These are phyloP conservation scores for Quadroppia sp. DNA, from an alignment of 2,888 invertebrate species.

Conservation along the genomic window DNA sequence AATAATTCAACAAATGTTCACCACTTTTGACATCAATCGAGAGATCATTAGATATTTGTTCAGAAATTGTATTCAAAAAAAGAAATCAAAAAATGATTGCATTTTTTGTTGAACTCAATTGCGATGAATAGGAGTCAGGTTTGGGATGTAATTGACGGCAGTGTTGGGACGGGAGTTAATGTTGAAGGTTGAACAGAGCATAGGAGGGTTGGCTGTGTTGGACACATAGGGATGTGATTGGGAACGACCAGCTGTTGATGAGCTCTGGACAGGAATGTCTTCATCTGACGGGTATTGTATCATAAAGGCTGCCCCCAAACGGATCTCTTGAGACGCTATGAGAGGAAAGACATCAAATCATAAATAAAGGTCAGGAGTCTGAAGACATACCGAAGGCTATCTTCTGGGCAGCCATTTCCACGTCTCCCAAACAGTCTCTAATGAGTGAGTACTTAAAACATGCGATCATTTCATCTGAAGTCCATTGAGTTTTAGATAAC, in stretches of 20 bases:
- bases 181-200: not conserved
- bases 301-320: not conserved
- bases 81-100: no score
- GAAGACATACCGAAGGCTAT: not conserved
- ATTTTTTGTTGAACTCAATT: not conserved
- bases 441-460: not conserved
- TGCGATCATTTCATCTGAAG: conserved; percentile 18
- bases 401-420: not conserved
- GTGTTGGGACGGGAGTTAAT: not conserved
- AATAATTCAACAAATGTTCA: not conserved
- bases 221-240: not conserved
- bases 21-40: not conserved
- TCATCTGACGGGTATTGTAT: not conserved
- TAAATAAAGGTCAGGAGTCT: not conserved
- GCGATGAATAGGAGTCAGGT: conserved; percentile 7
- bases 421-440: conserved; percentile 17
- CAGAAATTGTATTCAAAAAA: not conserved
- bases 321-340: conserved; percentile 6
- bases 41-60: not conserved
- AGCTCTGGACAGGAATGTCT: not conserved
- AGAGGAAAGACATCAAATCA: not conserved
- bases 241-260: not conserved
- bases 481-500: not conserved
- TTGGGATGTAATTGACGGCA: not conserved
- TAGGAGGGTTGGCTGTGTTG: not conserved